Evolutionary conservation across 2,888 invertebrate species (phyloP).

Genomic region (Cyaniris semiargus): DNA sequence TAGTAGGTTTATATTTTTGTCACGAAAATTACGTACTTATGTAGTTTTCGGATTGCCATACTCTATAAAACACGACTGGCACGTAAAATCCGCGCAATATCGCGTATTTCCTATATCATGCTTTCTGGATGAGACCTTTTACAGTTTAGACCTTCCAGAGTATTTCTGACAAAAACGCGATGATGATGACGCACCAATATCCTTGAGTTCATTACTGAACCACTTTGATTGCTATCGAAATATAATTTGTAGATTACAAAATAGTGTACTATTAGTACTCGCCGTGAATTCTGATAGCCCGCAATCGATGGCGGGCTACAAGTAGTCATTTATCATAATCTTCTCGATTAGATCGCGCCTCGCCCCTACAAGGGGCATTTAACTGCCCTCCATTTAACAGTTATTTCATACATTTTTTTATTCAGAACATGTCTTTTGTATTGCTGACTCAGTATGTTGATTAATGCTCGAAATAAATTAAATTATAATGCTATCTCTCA

Average conservation of each 20-base stretch:
- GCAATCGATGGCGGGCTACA: slow-evolving; percentile 46
- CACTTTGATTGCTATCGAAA: slow-evolving; percentile 23
- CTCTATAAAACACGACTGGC: too few species aligned
- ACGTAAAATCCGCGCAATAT: too few species aligned
- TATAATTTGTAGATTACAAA: slow-evolving; percentile 31
- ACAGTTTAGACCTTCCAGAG: too few species aligned
- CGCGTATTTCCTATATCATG: too few species aligned
- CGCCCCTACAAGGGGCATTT: slow-evolving; percentile 64
- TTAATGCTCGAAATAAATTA: slow-evolving; percentile 36
- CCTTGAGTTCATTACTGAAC: not conserved
- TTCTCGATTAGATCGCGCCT: slow-evolving; percentile 74
- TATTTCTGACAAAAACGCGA: not conserved
- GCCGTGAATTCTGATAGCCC: slow-evolving; percentile 39
- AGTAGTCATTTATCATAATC: slow-evolving; percentile 75
- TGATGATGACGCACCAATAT: not conserved
- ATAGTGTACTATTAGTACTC: slow-evolving; percentile 31
- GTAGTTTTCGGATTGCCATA: too few species aligned
- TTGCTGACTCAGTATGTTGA: slow-evolving; percentile 48
- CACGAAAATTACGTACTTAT: too few species aligned
- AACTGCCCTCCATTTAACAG: slow-evolving; percentile 77
- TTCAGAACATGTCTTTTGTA: slow-evolving; percentile 60
- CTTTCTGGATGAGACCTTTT: too few species aligned
- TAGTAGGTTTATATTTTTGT: too few species aligned
- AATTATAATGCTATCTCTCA: slow-evolving; percentile 3
- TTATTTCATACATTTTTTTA: slow-evolving; percentile 70